phyloP scores from a whole-genome alignment of 2,888 invertebrate genomes.

The Cantharis lateralis region DNA sequence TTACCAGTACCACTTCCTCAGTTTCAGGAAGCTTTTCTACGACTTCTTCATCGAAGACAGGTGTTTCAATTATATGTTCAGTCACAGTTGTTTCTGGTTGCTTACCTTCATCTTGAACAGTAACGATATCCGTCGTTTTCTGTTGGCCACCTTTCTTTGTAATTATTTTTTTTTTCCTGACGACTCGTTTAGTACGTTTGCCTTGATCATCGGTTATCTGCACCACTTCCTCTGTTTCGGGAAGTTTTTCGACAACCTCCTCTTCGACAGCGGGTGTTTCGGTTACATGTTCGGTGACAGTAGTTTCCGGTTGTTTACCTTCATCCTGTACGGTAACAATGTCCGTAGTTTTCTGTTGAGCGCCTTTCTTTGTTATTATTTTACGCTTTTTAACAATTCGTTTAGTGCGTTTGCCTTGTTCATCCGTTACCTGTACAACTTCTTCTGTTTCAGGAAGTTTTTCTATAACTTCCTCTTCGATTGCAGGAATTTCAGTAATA shows the following conservation, averaged over 20 bases:
- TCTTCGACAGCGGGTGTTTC: conserved; percentile 43
- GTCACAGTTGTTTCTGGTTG: conserved; percentile 41
- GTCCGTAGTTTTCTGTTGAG: conserved; percentile 54
- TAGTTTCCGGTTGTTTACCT: conserved; percentile 52
- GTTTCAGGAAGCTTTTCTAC: conserved; percentile 30
- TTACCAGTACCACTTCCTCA: conserved; percentile 48
- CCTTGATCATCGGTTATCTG: conserved; percentile 39
- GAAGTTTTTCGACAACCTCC: conserved; percentile 33
- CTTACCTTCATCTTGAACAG: conserved; percentile 43
- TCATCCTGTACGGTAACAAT: conserved; percentile 56
- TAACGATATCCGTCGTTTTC: conserved; percentile 46
- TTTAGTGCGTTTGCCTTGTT: conserved; percentile 40
- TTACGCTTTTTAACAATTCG: conserved; percentile 52
- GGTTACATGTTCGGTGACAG: conserved; percentile 37
- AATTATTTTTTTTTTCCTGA: conserved; percentile 50
- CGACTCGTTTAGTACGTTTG: conserved; percentile 44
- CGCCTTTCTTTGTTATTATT: conserved; percentile 53
- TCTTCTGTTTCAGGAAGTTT: conserved; percentile 42
- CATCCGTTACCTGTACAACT: conserved; percentile 38
- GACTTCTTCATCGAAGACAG: conserved; percentile 20
- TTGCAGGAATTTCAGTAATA: conserved; percentile 42
- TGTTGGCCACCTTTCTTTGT: conserved; percentile 53
- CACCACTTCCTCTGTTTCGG: conserved; percentile 32
- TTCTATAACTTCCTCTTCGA: conserved; percentile 36
- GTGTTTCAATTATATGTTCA: conserved; percentile 37